Evolutionary conservation across 37 sponge, comb jelly and placozoan species (phyloP).

Genomic region (Eunapius fragilis): DNA sequence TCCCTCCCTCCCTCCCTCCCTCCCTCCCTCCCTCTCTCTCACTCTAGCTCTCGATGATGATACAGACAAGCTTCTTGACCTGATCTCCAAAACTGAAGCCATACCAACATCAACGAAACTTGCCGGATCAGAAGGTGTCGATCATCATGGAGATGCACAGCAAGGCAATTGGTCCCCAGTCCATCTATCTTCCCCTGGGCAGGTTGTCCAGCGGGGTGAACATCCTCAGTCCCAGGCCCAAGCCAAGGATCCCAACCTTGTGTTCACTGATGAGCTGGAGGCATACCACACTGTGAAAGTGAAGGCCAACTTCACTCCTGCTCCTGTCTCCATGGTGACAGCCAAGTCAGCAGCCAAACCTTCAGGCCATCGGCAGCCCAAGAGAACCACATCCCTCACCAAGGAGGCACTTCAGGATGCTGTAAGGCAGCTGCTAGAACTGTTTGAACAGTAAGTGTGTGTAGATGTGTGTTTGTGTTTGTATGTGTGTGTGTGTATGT

Average conservation of each 20-base stretch:
- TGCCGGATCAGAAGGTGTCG: too few species aligned
- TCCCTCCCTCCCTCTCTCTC: too few species aligned
- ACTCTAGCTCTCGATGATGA: conserved; percentile 50
- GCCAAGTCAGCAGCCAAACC: too few species aligned
- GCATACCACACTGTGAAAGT: background rate
- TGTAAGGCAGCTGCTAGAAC: background rate
- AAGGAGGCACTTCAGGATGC: background rate
- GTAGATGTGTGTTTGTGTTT: too few species aligned
- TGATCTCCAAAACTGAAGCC: conserved; percentile 49
- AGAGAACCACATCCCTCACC: too few species aligned
- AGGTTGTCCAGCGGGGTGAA: background rate
- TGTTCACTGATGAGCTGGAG: conserved; percentile 14
- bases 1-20: too few species aligned
- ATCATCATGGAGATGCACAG: too few species aligned
- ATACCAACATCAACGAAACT: too few species aligned
- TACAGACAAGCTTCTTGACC: conserved; percentile 68
- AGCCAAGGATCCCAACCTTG: background rate
- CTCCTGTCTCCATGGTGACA: conserved; percentile 9
- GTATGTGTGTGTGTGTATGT: too few species aligned
- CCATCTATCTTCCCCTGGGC: background rate
- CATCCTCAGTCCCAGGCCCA: background rate
- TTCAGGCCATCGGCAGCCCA: too few species aligned
- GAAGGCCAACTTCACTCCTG: conserved; percentile 51
- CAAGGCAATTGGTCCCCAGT: background rate
- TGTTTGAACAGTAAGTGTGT: conserved; percentile 5